Evolutionary conservation across 2,797 vertebrate species (phyloP).

Genomic region (Sylvilagus floridanus): DNA sequence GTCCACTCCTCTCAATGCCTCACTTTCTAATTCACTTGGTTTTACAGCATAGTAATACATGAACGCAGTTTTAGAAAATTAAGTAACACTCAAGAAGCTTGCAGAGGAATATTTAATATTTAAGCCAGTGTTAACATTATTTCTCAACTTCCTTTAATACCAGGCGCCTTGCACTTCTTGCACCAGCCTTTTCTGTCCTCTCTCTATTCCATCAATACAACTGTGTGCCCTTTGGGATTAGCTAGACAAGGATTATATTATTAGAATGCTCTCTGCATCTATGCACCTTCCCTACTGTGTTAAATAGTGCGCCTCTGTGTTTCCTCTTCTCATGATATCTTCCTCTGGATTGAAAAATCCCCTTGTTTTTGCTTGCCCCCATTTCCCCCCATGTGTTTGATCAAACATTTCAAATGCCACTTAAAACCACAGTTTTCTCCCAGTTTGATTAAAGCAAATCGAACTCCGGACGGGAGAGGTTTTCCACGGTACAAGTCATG

Average conservation of each 20-base stretch:
- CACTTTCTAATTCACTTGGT: constrained; percentile 16
- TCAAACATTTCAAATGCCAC: not conserved
- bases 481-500: too few species aligned
- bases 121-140: not conserved
- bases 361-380: not conserved
- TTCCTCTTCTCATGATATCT: not conserved
- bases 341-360: not conserved
- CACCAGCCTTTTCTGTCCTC: not conserved
- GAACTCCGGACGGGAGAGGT: too few species aligned
- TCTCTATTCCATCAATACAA: not conserved
- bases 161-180: not conserved
- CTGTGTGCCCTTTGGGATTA: not conserved
- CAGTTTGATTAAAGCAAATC: too few species aligned
- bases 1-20: not conserved
- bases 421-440: not conserved
- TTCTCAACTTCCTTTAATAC: constrained; percentile 31
- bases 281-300: not conserved
- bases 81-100: not conserved
- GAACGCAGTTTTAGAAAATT: not conserved
- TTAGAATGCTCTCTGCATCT: not conserved
- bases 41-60: not conserved
- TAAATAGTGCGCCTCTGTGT: not conserved
- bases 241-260: not conserved
- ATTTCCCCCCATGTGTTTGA: not conserved
- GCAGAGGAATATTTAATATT: not conserved